A percentile compares a stretch with the other conserved stretches of the same genome.
Evolutionary conservation across 2,113 vertebrate genomes (phyloP).

Genomic region (Xenus cinereus): DNA sequence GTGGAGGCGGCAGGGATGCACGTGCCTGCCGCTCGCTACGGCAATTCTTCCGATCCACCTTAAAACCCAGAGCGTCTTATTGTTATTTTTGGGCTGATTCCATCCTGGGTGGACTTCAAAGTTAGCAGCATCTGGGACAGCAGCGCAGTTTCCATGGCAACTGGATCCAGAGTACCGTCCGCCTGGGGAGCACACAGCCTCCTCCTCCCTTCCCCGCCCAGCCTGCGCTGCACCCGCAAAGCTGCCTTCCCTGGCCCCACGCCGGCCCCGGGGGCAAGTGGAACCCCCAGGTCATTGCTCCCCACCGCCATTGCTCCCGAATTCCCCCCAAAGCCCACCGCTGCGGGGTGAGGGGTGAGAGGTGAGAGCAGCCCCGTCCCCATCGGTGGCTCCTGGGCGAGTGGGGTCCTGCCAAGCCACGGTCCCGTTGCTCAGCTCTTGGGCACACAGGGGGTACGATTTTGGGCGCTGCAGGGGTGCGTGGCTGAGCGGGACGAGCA

Average conservation of each 20-base stretch:
- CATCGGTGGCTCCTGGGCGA: not conserved
- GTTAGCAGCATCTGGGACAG: constrained; percentile 77
- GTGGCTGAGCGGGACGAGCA: not conserved
- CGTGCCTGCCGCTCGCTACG: rapidly evolving
- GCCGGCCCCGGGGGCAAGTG: rapidly evolving
- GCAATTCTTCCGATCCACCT: constrained; percentile 62
- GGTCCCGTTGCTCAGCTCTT: not conserved
- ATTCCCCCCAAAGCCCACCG: not conserved
- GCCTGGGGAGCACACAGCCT: constrained; percentile 68
- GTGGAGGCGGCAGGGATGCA: not conserved
- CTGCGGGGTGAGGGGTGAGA: rapidly evolving
- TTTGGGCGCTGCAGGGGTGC: rapidly evolving
- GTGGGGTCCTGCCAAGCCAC: not conserved
- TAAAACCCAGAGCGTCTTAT: constrained; percentile 64
- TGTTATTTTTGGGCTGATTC: constrained; percentile 77
- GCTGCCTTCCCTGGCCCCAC: rapidly evolving
- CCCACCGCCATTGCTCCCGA: not conserved
- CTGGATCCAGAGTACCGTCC: constrained; percentile 69
- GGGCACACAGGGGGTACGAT: not conserved
- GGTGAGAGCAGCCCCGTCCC: not conserved
- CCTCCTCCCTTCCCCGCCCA: constrained; percentile 54
- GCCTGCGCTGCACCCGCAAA: not conserved
- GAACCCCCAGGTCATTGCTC: not conserved
- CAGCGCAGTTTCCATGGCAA: constrained; percentile 77
- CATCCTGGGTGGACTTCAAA: constrained; percentile 77